Evolutionary conservation across 2,888 invertebrate species (phyloP).

Genomic region (Heliconius erato): DNA sequence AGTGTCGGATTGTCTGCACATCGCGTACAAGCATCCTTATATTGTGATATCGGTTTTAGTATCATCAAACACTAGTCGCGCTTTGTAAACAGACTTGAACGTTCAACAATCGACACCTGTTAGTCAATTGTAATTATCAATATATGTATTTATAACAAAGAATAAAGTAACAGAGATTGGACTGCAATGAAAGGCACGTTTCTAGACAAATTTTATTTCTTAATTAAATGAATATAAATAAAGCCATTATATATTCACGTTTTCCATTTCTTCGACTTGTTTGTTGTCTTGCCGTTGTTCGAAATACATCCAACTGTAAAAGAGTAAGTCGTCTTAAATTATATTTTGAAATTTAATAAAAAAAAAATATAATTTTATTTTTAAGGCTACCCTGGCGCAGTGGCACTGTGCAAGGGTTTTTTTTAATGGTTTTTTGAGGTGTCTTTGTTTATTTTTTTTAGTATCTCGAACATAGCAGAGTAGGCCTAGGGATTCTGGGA

Average conservation of each 20-base stretch:
- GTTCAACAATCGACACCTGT: conserved; percentile 50
- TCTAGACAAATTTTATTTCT: conserved; percentile 42
- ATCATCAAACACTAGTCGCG: conserved; percentile 70
- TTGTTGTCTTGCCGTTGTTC: conserved; percentile 86
- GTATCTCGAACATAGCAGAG: too few relatives aligned
- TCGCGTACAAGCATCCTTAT: conserved; percentile 77
- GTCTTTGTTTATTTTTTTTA: too few relatives aligned
- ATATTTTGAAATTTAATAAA: neutral
- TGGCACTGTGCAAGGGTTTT: too few relatives aligned
- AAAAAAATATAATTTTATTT: neutral
- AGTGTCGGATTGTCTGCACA: conserved; percentile 71
- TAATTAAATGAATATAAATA: conserved; percentile 54
- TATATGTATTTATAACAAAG: neutral
- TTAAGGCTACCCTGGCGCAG: neutral
- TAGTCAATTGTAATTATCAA: conserved; percentile 3
- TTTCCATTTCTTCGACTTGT: conserved; percentile 63
- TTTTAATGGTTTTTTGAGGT: too few relatives aligned
- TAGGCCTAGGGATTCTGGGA: too few relatives aligned
- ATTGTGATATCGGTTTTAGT: conserved; percentile 76
- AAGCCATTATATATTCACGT: conserved; percentile 56
- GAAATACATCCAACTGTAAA: conserved; percentile 89
- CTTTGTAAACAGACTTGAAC: conserved; percentile 69
- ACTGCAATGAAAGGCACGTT: conserved; percentile 42
- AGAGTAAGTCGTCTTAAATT: neutral
- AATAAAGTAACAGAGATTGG: conserved; percentile 9